phyloP scores from a whole-genome alignment of 2,113 vertebrate genomes.

The Podarcis raffonei region DNA sequence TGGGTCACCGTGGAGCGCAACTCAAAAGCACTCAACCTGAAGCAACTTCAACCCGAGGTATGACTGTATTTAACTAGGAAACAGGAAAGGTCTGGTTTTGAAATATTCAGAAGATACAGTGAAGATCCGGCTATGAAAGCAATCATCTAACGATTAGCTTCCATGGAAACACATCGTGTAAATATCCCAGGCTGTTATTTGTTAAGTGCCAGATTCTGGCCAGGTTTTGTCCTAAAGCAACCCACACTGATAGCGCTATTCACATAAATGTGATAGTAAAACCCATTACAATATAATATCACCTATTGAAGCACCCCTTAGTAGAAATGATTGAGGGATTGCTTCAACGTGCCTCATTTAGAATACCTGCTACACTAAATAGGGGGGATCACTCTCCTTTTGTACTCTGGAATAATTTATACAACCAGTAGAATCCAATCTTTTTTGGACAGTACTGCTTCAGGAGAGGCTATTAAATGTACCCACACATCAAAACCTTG shows the following conservation, averaged over 20 bases:
- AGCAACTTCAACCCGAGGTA: too few species aligned
- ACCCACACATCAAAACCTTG: neutral
- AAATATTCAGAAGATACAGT: neutral
- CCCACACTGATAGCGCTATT: neutral
- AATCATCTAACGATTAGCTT: neutral
- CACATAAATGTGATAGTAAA: neutral
- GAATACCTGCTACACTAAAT: neutral
- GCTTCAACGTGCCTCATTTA: neutral
- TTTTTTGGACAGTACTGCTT: neutral
- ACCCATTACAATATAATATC: neutral
- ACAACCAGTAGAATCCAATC: neutral
- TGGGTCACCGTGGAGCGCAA: too few species aligned
- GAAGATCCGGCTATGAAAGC: neutral
- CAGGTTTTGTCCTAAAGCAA: neutral
- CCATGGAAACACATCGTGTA: neutral
- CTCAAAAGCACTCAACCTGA: too few species aligned
- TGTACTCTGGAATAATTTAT: neutral
- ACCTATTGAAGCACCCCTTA: neutral
- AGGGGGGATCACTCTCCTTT: neutral
- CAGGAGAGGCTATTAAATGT: neutral
- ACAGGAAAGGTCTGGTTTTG: neutral
- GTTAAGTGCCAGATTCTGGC: neutral
- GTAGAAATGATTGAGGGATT: neutral
- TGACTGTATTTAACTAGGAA: neutral
- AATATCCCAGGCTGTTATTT: neutral